phyloP scores from a whole-genome alignment of 2,888 invertebrate genomes.

The Melanargia galathea region DNA sequence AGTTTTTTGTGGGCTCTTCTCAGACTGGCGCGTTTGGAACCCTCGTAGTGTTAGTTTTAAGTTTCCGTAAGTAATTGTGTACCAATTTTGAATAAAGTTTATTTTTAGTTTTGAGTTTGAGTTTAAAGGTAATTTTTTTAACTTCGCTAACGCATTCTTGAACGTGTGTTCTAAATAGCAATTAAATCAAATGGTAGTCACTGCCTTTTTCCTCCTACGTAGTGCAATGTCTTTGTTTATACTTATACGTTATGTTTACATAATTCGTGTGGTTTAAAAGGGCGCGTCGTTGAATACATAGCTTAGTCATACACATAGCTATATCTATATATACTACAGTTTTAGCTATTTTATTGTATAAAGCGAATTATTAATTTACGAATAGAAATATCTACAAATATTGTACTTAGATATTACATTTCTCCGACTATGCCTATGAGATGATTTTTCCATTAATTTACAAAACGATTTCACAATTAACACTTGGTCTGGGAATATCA shows the following conservation, averaged over 20 bases:
- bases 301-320: background rate
- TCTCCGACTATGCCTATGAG: constrained; percentile 66
- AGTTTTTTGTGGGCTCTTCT: too few species aligned
- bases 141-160: too few species aligned
- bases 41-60: too few species aligned
- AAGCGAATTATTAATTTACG: constrained; percentile 40
- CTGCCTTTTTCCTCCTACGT: too few species aligned
- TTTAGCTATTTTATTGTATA: constrained; percentile 15
- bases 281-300: background rate
- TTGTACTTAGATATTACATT: constrained; percentile 48
- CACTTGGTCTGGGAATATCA: constrained; percentile 81
- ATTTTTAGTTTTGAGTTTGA: too few species aligned
- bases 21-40: too few species aligned
- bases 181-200: too few species aligned
- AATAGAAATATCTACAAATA: constrained; percentile 43
- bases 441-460: constrained; percentile 62
- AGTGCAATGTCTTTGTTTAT: too few species aligned
- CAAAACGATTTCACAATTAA: constrained; percentile 75
- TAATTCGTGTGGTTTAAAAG: background rate
- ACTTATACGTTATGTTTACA: background rate
- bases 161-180: too few species aligned
- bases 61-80: too few species aligned
- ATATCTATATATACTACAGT: background rate
- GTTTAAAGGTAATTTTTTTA: too few species aligned
- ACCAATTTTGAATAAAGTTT: too few species aligned